Percentiles rank a stretch among this genome's conserved stretches.
phyloP scores from a whole-genome alignment of 2,797 vertebrate species.

The Chaunax sp. region DNA sequence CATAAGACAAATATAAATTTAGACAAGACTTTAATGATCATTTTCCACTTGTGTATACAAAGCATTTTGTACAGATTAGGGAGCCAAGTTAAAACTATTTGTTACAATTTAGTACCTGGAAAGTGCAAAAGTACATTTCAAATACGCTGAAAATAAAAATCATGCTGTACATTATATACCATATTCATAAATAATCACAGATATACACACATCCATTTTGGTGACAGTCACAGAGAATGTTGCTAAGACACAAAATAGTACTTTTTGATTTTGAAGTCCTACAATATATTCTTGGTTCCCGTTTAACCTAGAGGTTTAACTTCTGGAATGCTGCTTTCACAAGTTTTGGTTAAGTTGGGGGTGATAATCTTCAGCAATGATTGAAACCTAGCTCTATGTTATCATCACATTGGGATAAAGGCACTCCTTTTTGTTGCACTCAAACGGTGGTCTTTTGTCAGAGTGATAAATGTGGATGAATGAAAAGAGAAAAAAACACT shows the following conservation, averaged over 20 bases:
- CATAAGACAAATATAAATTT: slow-evolving; percentile 50
- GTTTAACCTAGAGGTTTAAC: slow-evolving; percentile 44
- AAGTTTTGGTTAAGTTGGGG: slow-evolving; percentile 22
- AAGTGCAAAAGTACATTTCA: slow-evolving; percentile 92
- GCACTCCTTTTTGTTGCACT: slow-evolving; percentile 80
- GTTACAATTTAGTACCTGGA: slow-evolving; percentile 93
- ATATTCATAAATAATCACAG: slow-evolving; percentile 90
- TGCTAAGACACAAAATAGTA: slow-evolving; percentile 76
- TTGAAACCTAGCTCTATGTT: slow-evolving; percentile 38
- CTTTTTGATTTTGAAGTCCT: slow-evolving; percentile 57
- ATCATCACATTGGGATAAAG: slow-evolving; percentile 74
- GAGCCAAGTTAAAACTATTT: slow-evolving; percentile 88
- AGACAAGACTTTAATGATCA: slow-evolving; percentile 85
- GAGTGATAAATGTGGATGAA: slow-evolving; percentile 43
- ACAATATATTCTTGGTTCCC: slow-evolving; percentile 49
- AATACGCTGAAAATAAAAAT: slow-evolving; percentile 88
- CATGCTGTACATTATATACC: slow-evolving; percentile 93
- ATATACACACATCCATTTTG: slow-evolving; percentile 89
- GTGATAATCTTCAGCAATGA: slow-evolving; percentile 27
- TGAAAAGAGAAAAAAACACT: not conserved
- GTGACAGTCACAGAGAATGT: slow-evolving; percentile 79
- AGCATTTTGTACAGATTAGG: slow-evolving; percentile 93
- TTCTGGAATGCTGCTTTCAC: slow-evolving; percentile 70
- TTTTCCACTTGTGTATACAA: slow-evolving; percentile 90
- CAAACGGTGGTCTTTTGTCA: slow-evolving; percentile 59